Base-by-base conservation (phyloP, 1,140 invertebrate species). In the Calycopis cecrops region DNA sequence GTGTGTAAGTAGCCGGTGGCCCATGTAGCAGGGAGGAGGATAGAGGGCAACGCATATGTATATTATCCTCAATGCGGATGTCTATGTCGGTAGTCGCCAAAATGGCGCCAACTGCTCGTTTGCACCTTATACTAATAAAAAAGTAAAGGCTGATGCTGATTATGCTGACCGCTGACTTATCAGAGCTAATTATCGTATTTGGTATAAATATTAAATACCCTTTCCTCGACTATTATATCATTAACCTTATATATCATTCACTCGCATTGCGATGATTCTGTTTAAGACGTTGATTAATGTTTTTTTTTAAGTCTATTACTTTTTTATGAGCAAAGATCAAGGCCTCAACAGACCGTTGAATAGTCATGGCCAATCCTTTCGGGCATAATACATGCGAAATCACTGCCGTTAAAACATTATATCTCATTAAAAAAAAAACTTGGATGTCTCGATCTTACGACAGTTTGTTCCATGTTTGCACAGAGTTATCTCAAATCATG, bases 401-500 rank as follows among this genome's bases (percentile, higher is more conserved):
- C 21, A 28, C 6, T 28, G 21, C 6, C 21, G 17, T 4, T 38
- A 54, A 33, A 54, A 54, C 28, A 54, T 34, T 38, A 52, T 38
- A 44, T 56, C 55, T 42, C 37, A 48, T 61, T 62, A 67, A 59
- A 60, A 37, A 60, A 73, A 72, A 76, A 67, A 68, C 62, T 57
- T 54, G 53, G 57, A 66, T 58, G 53, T 65, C 55, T 66, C 58
- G 70, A 63, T 72, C 58, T 63, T 67, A 74, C 62, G 67, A 62
- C 57, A 58, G 44, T 55, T 49, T 57, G 56, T 55, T 52, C 71
- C 65, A 69, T 73, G 68, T 69, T 71, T 69, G 69, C 56, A 62
- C 57, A 42, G 67, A 77, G 65, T 74, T 79, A 79, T 77, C 73
- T 76, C 57, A 71, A 64, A 78, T 81, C 75, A 66, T 72, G 78